Base-by-base conservation (phyloP, 2,888 invertebrate genomes). In the Carabus problematicus region DNA sequence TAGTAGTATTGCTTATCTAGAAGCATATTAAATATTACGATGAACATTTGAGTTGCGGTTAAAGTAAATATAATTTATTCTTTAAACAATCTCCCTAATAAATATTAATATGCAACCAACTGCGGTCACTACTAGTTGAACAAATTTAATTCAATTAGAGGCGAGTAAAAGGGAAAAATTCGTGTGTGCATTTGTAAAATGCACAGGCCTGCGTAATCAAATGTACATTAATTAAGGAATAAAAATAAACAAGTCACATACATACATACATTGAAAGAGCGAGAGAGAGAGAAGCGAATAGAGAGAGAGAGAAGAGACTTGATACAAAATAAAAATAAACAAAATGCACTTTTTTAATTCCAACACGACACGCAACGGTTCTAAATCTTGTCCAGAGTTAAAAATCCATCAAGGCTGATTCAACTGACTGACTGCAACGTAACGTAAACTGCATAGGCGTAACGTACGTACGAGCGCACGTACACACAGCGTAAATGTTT, bases 331-430 rank as follows among this genome's bases (percentile, higher is more conserved):
- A 14, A 52, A 52, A 52, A 52, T 16, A 52, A 52, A 52, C 6
- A 29, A 29, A 29, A 29, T 29, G 29, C 29, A 29, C 29, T 12
- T 11, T 45, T 45, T 3, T 45, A 45, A 12, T 45, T 52, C 16
- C 11, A 56, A 8, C 29, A 40, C 1, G 55, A 55, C 67, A 66
- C 59, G 67, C 67, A 67, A 67, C 16, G 19, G 54, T 52, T 49
- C 11, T 54, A 67, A 67, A 60, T 67, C 52, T 60, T 42, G 12
- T 67, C 52, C 54, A n/a, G 19, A 60, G 67, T 67, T 59, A 67
- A 67, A 67, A 67, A 67, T 67, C 52, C 67, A 67, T 67, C 60
- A 67, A 60, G 67, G 60, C 39, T 67, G 66, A 58, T 66, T 60
- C 60, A 16, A 16, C 18, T 56, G 45, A 64, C 56, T 56, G 56